Percentiles rank a stretch among this genome's conserved stretches.
Conservation (phyloP, 2,888 invertebrate species). For the Dexiosoma caninum region DNA sequence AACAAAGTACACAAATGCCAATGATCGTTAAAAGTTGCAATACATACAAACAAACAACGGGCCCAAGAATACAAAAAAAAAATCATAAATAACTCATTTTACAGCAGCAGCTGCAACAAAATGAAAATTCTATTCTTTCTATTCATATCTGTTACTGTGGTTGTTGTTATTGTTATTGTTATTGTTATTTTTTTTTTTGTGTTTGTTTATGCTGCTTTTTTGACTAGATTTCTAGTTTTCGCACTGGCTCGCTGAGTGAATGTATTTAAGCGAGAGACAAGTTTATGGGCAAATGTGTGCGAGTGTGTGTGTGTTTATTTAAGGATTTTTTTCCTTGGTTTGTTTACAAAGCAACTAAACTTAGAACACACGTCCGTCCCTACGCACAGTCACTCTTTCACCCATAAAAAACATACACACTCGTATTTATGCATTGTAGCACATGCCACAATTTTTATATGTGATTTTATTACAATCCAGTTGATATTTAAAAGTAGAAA, state of each 20-base stretch:
- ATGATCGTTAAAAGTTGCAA: slow-evolving; percentile 54
- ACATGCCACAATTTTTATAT: slow-evolving; percentile 60
- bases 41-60: slow-evolving; percentile 36
- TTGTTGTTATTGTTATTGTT: no score
- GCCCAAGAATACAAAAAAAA: slow-evolving; percentile 37
- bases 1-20: slow-evolving; percentile 39
- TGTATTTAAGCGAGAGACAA: background rate
- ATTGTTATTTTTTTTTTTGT: background rate
- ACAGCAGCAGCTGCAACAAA: slow-evolving; percentile 56
- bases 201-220: no score
- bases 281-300: background rate
- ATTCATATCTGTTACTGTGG: slow-evolving; percentile 5
- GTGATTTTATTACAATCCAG: slow-evolving; percentile 52
- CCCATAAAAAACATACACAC: no score
- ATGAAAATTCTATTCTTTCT: slow-evolving; percentile 30
- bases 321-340: slow-evolving; percentile 21
- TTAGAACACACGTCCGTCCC: background rate
- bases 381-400: background rate
- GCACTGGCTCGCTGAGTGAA: slow-evolving; percentile 32
- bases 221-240: slow-evolving; percentile 25
- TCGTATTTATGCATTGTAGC: slow-evolving; percentile 49
- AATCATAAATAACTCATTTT: slow-evolving; percentile 63
- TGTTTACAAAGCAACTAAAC: slow-evolving; percentile 10
- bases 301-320: slow-evolving; percentile 22
- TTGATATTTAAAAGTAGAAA: slow-evolving; percentile 6